Percentiles rank a stretch among this genome's conserved stretches.
phyloP scores from a whole-genome alignment of 2,113 vertebrate species.

The Mormyrus lacerda region DNA sequence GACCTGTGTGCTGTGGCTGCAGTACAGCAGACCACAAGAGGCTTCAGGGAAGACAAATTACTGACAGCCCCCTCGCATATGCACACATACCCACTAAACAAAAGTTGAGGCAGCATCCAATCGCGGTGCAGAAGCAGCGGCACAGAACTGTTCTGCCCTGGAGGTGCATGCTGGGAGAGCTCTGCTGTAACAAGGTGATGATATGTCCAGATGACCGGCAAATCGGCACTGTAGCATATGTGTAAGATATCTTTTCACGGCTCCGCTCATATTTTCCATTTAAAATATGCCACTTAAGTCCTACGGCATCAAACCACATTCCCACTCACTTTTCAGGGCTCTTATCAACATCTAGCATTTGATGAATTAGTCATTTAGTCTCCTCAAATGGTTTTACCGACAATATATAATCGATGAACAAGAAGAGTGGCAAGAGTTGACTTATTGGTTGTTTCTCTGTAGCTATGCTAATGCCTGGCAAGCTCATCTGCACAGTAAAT shows the following conservation, averaged over 20 bases:
- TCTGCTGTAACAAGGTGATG: conserved; percentile 32
- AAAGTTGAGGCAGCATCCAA: conserved; percentile 25
- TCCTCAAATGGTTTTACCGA: not conserved
- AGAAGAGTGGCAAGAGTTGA: not conserved
- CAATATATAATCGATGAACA: not conserved
- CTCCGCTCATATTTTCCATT: not conserved
- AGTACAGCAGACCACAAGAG: conserved; percentile 38
- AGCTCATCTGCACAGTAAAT: not conserved
- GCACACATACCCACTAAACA: not conserved
- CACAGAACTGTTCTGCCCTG: not conserved
- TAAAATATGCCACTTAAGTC: not conserved
- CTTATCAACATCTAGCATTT: not conserved
- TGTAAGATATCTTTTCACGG: conserved; percentile 16
- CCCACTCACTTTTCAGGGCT: not conserved
- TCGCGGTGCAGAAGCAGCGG: not conserved
- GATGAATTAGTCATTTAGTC: not conserved
- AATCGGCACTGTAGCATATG: conserved; percentile 20
- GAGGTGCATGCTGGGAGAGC: conserved; percentile 10
- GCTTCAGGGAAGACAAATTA: conserved; percentile 26
- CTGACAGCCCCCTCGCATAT: conserved; percentile 7
- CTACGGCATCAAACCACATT: not conserved
- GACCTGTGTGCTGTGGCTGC: conserved; percentile 35
- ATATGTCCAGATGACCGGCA: conserved; percentile 31
- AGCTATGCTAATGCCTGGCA: not conserved
- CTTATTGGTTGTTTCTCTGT: not conserved